phyloP scores from a whole-genome alignment of 2,888 invertebrate species.

The Aquatica leii region DNA sequence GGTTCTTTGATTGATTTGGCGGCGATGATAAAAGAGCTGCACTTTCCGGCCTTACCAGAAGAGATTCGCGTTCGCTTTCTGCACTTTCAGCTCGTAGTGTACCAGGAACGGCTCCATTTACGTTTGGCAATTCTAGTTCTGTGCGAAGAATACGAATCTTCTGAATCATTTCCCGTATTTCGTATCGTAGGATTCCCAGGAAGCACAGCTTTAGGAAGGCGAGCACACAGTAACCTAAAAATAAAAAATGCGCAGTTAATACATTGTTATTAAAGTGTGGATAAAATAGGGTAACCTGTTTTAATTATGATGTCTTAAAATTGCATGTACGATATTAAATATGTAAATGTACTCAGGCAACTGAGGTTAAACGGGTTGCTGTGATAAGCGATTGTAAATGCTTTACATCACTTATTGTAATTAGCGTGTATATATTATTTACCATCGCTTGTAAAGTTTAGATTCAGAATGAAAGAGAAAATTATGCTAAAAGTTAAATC shows the following conservation, averaged over 20 bases:
- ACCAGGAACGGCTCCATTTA: conserved; percentile 69
- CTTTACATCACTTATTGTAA: no score
- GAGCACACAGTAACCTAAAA: conserved; percentile 81
- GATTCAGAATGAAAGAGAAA: no score
- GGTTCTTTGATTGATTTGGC: conserved; percentile 62
- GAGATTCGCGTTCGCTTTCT: conserved; percentile 68
- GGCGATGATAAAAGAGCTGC: conserved; percentile 59
- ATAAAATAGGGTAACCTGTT: background rate
- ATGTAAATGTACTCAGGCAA: background rate
- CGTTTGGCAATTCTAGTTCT: conserved; percentile 68
- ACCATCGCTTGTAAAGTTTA: no score
- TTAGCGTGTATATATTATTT: background rate
- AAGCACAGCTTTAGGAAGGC: conserved; percentile 90
- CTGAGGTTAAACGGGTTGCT: background rate
- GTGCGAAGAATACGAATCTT: conserved; percentile 83
- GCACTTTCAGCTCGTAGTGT: conserved; percentile 57
- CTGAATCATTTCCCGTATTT: conserved; percentile 91
- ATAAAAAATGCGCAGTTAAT: conserved; percentile 53
- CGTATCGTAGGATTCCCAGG: conserved; percentile 84
- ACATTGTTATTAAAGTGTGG: background rate
- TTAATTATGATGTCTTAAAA: background rate
- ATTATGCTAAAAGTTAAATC: no score
- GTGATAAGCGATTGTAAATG: no score
- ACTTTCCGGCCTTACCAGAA: conserved; percentile 65
- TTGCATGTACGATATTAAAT: background rate